Evolutionary conservation across 2,113 vertebrate species (phyloP).

Genomic region (Willisornis vidua): DNA sequence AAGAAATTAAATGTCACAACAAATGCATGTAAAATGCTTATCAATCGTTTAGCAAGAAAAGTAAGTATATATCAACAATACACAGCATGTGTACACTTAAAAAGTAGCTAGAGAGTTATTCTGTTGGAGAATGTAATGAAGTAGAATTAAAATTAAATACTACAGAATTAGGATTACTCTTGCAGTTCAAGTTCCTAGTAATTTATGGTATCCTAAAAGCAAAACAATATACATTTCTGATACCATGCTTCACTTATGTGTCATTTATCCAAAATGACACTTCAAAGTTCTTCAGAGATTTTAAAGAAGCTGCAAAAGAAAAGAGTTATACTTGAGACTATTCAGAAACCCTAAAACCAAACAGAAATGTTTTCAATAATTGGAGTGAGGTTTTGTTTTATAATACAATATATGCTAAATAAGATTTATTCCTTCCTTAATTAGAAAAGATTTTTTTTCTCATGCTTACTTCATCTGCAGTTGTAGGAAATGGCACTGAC

Average conservation of each 20-base stretch:
- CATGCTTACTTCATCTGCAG: background rate
- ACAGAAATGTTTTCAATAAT: background rate
- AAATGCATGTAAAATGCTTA: constrained; percentile 80
- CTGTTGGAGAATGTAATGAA: background rate
- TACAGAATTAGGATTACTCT: background rate
- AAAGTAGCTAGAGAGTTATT: background rate
- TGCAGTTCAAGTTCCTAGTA: background rate
- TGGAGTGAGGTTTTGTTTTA: background rate
- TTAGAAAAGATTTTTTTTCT: background rate
- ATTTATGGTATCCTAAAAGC: background rate
- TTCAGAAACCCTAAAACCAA: background rate
- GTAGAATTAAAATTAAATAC: background rate
- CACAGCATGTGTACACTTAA: background rate
- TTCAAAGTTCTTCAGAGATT: background rate
- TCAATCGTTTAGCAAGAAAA: constrained; percentile 88
- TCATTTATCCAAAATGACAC: background rate
- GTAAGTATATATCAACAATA: constrained; percentile 66
- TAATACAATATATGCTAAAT: background rate
- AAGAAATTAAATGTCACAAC: constrained; percentile 94
- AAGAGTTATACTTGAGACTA: background rate
- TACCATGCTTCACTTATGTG: background rate
- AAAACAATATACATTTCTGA: background rate
- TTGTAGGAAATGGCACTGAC: background rate
- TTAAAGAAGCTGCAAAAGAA: background rate
- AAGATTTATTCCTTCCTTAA: background rate